These are phyloP conservation scores for Hylomyscus alleni DNA, from an alignment of 2,797 vertebrate species.

Conservation along the genomic window DNA sequence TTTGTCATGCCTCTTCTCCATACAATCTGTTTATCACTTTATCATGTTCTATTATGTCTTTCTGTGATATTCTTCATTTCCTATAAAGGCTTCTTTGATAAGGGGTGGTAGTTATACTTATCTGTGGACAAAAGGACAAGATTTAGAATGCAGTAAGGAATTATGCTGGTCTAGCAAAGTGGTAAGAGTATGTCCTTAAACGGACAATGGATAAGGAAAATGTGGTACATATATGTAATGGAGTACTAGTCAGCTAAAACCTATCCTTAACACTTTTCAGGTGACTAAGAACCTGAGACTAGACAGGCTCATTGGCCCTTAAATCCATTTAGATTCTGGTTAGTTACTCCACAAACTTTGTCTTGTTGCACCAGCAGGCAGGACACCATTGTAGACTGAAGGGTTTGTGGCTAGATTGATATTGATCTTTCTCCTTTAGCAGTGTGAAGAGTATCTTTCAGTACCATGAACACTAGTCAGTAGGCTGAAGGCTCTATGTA, in stretches of 20 bases:
- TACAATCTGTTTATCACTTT: background rate
- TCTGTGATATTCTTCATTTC: background rate
- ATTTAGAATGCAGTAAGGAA: background rate
- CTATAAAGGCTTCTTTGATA: background rate
- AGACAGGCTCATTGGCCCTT: background rate
- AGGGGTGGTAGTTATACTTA: too few relatives aligned
- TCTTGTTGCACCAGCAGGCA: background rate
- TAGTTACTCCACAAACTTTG: background rate
- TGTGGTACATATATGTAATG: background rate
- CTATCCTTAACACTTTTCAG: background rate
- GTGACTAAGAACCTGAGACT: background rate
- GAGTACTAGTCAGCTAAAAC: background rate
- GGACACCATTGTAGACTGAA: background rate
- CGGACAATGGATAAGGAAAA: background rate
- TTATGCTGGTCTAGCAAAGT: background rate
- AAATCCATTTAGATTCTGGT: background rate
- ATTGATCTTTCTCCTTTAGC: background rate
- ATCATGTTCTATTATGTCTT: background rate
- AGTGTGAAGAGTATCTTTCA: background rate
- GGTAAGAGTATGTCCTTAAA: background rate
- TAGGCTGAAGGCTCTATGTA: background rate
- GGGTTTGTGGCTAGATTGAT: background rate
- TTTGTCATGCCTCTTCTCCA: background rate
- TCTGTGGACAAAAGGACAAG: background rate
- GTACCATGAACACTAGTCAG: background rate